phyloP scores from a whole-genome alignment of 2,113 vertebrate genomes.

The Dromiciops gliroides region DNA sequence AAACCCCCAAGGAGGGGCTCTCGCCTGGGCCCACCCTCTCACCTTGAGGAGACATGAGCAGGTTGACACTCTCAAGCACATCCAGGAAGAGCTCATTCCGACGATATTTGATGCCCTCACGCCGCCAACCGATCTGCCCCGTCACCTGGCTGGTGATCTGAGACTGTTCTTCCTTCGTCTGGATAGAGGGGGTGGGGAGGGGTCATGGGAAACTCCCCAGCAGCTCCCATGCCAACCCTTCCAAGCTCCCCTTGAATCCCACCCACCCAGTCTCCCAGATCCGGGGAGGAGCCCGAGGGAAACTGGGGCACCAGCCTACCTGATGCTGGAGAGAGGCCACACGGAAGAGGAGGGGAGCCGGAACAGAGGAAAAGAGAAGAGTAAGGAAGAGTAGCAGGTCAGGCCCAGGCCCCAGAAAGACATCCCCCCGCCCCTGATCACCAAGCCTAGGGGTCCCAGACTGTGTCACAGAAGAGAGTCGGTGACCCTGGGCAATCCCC shows the following conservation, averaged over 20 bases:
- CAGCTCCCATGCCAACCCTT: not conserved
- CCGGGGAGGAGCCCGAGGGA: conserved; percentile 26
- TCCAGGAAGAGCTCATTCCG: conserved; percentile 99
- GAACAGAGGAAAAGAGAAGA: too few relatives aligned
- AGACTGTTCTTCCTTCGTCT: conserved; percentile 99
- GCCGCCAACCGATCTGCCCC: conserved; percentile 99
- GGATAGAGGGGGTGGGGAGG: not conserved
- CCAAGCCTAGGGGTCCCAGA: not conserved
- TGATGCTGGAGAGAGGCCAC: conserved; percentile 72
- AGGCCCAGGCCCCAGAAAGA: not conserved
- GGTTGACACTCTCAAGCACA: conserved; percentile 98
- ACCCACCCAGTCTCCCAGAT: not conserved
- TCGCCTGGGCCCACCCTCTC: conserved; percentile 49
- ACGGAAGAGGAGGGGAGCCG: conserved; percentile 37
- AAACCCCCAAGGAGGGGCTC: too few relatives aligned
- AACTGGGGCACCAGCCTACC: conserved; percentile 59
- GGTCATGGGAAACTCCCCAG: not conserved
- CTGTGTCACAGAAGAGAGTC: not conserved
- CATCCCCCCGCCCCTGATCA: rapidly evolving
- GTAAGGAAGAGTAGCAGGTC: not conserved
- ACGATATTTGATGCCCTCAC: conserved; percentile 99
- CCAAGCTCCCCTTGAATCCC: not conserved
- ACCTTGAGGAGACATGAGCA: conserved; percentile 99
- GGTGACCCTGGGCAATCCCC: not conserved
- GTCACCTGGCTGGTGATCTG: conserved; percentile 99